Conservation (phyloP, 2,888 invertebrate species). For the Timema cristinae region DNA sequence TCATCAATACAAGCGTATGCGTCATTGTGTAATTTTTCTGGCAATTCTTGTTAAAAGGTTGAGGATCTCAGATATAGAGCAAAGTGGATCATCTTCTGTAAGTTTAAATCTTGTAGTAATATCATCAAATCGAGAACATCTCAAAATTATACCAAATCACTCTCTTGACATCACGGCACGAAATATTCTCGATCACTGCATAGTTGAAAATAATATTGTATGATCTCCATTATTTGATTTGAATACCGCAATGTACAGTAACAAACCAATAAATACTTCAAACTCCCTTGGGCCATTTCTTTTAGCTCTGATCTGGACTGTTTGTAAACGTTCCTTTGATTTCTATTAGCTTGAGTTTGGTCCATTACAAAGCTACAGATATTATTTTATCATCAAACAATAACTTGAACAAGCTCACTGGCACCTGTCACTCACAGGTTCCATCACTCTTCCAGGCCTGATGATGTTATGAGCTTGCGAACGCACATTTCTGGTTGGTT, state of each 20-base stretch:
- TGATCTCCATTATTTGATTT: background rate
- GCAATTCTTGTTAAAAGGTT: background rate
- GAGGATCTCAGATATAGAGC: background rate
- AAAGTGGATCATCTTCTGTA: background rate
- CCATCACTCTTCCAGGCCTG: no score
- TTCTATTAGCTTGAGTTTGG: no score
- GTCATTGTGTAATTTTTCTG: background rate
- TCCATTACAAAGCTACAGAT: no score
- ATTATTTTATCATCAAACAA: no score
- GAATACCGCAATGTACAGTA: background rate
- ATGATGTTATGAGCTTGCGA: no score
- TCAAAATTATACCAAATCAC: background rate
- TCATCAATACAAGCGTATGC: background rate
- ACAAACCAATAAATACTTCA: slow-evolving; percentile 9
- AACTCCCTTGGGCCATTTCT: no score
- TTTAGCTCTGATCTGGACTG: no score
- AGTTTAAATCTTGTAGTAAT: background rate
- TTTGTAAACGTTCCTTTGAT: no score
- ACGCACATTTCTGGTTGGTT: no score
- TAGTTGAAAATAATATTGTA: background rate
- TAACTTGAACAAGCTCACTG: no score
- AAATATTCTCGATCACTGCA: background rate
- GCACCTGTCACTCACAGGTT: no score
- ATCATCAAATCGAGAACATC: background rate
- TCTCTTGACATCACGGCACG: background rate